Evolutionary conservation across 2,888 invertebrate genomes (phyloP).

Genomic region (Drosophila rubida): DNA sequence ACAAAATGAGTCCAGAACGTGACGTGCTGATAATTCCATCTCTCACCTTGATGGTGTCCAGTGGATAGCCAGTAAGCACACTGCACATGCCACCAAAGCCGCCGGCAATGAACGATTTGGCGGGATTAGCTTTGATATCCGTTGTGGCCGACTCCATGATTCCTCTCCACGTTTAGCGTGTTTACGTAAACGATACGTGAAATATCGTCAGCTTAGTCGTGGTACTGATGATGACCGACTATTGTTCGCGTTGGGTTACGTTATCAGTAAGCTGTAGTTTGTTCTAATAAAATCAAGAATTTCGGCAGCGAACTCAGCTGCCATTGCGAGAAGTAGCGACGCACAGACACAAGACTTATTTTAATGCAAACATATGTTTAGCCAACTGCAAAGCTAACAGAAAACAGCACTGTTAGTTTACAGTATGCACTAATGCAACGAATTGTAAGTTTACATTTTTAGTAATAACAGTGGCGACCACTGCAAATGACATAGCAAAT

Average conservation of each 20-base stretch:
- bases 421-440: conserved; percentile 1
- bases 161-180: background rate
- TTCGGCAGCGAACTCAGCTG: conserved; percentile 34
- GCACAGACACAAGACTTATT: conserved; percentile 32
- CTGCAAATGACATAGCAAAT: background rate
- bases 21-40: background rate
- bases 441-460: background rate
- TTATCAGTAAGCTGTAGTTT: conserved; percentile 46
- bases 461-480: too few species aligned
- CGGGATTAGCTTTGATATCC: conserved; percentile 87
- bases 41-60: conserved; percentile 96
- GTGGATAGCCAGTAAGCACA: conserved; percentile 97
- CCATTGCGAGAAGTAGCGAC: conserved; percentile 42
- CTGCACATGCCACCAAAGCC: conserved; percentile 98
- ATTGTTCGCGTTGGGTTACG: conserved; percentile 33
- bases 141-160: conserved; percentile 19
- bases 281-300: conserved; percentile 26
- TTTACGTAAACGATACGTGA: conserved; percentile 59
- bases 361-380: conserved; percentile 40
- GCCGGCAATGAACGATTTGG: conserved; percentile 98
- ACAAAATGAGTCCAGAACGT: background rate
- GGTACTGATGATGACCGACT: conserved; percentile 10
- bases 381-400: conserved; percentile 3
- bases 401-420: conserved; percentile 7
- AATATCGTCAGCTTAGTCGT: conserved; percentile 47